phyloP scores from a whole-genome alignment of 53 echinoderm and acorn worm species.

The Hippasteria phrygiana region DNA sequence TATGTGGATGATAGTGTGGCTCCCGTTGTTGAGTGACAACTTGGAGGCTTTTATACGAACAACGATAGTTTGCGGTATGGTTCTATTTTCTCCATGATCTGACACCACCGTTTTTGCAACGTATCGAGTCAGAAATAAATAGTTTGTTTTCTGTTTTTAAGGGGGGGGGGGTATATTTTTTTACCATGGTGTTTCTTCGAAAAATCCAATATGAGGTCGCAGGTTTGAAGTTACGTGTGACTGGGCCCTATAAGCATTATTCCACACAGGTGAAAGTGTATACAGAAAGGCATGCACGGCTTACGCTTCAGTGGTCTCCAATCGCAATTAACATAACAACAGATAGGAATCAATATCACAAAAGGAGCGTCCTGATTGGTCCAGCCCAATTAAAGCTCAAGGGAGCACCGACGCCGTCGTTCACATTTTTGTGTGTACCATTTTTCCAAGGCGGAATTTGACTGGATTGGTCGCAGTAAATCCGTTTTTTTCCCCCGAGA shows the following conservation, averaged over 20 bases:
- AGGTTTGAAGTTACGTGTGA: neutral
- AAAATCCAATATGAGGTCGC: too few species aligned
- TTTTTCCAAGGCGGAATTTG: neutral
- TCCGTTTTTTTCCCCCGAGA: neutral
- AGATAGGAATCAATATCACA: neutral
- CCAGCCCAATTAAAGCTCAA: slow-evolving; percentile 10
- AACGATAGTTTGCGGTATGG: too few species aligned
- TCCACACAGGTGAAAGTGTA: neutral
- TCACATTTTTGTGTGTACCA: slow-evolving; percentile 4
- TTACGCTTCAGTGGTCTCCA: slow-evolving; percentile 10
- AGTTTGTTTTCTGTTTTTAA: too few species aligned
- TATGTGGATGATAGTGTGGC: too few species aligned
- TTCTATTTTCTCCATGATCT: too few species aligned
- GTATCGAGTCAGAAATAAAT: too few species aligned
- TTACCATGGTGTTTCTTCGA: too few species aligned
- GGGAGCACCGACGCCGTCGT: slow-evolving; percentile 13
- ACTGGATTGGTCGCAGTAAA: neutral
- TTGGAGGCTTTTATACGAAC: too few species aligned
- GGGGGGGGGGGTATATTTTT: too few species aligned
- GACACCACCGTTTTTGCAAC: too few species aligned
- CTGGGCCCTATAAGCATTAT: too few species aligned
- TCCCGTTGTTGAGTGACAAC: too few species aligned
- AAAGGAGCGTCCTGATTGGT: slow-evolving; percentile 31
- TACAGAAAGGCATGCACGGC: slow-evolving; percentile 2
- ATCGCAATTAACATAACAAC: slow-evolving; percentile 32